Conservation (phyloP, 2,113 vertebrate genomes). For the Phylloscopus trochiloides region DNA sequence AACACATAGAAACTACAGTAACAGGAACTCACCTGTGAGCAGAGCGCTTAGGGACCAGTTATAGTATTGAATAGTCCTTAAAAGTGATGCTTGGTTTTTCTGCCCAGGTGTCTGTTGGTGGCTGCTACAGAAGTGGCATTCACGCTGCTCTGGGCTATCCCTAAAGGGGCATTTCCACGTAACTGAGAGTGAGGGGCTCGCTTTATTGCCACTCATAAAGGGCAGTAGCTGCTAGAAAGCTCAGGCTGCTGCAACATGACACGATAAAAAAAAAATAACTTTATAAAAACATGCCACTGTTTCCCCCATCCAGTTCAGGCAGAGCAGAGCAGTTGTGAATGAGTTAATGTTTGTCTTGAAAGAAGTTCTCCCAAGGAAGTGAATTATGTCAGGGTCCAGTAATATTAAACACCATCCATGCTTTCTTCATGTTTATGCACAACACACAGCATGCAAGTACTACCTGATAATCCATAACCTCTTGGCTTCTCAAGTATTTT, state of each 20-base stretch:
- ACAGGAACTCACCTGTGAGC: slow-evolving; percentile 18
- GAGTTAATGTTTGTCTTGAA: background rate
- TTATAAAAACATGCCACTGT: background rate
- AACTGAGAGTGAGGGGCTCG: background rate
- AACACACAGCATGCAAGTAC: background rate
- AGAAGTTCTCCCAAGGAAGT: slow-evolving; percentile 28
- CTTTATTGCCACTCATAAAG: slow-evolving; percentile 7
- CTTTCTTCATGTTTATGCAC: background rate
- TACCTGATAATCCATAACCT: background rate
- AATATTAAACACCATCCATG: background rate
- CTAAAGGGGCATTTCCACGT: background rate
- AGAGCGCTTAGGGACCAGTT: background rate
- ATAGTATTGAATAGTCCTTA: background rate
- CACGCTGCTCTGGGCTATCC: background rate
- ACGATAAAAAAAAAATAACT: background rate
- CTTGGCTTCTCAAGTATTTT: background rate
- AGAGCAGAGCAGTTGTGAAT: background rate
- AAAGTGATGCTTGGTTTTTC: background rate
- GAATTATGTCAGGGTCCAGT: background rate
- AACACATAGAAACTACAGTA: background rate
- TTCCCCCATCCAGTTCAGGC: background rate
- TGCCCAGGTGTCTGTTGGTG: slow-evolving; percentile 15
- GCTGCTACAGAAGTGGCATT: slow-evolving; percentile 2
- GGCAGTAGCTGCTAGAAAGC: slow-evolving; percentile 17
- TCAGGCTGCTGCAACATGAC: background rate